These are phyloP conservation scores for Pogoniulus pusillus DNA, from an alignment of 2,797 vertebrate genomes.

Conservation along the genomic window DNA sequence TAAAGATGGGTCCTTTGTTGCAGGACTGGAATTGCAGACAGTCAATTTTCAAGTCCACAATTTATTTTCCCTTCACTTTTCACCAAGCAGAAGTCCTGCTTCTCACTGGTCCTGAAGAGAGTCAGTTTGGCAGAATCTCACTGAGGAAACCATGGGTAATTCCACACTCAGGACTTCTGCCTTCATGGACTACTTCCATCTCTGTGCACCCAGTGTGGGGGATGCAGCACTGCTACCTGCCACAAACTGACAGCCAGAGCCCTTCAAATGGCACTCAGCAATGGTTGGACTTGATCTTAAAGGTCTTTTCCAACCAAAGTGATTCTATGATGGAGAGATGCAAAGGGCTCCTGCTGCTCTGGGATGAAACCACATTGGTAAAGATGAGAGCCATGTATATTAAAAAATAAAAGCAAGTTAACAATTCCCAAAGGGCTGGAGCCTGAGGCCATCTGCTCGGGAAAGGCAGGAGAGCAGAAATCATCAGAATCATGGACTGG, in stretches of 20 bases:
- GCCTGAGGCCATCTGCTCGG: not conserved
- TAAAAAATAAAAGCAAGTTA: not conserved
- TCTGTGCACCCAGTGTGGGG: not conserved
- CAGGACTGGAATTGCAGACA: constrained; percentile 3
- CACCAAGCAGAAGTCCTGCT: not conserved
- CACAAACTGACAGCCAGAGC: not conserved
- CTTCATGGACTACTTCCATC: not conserved
- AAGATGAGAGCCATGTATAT: not conserved
- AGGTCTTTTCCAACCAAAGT: no score
- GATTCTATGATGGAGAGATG: not conserved
- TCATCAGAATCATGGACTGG: not conserved
- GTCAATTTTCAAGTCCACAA: not conserved
- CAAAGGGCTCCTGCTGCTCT: not conserved
- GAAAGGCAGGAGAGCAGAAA: not conserved
- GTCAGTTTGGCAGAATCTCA: not conserved
- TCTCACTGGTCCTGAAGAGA: not conserved
- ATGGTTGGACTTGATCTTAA: no score
- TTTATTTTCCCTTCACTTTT: not conserved
- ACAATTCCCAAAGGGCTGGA: not conserved
- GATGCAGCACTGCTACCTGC: not conserved
- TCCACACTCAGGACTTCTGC: not conserved
- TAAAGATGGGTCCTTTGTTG: constrained; percentile 36
- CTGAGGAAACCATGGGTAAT: not conserved
- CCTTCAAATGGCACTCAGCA: not conserved
- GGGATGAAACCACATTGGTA: not conserved